Base-by-base conservation (phyloP, 2,888 invertebrate genomes). In the Seladonia tumulorum region DNA sequence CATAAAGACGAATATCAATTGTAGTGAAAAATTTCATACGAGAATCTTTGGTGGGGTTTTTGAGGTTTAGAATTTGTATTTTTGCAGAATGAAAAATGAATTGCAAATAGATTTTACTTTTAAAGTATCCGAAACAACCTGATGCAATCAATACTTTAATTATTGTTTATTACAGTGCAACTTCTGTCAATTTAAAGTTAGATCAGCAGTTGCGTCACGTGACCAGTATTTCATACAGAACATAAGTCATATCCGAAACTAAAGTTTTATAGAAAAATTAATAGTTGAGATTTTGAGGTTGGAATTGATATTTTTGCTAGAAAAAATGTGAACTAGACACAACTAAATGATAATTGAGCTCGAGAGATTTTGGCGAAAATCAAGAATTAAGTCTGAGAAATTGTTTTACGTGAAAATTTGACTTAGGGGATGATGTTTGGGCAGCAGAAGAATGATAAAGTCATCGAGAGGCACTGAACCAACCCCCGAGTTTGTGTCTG, bases 401-500 rank as follows among this genome's bases (percentile, higher is more conserved):
- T 57, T 8, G 12, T 57, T 57, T 5, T 4, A n/a, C 8, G 22
- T 10, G 53, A 57, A 57, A 1, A 12, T 57, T n/a, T n/a, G 12
- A 57, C 1, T 57, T 5, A 5, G 12, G n/a, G 57, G 12, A n/a
- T 5, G n/a, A 57, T 57, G n/a, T 57, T 5, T 57, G 12, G 57
- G 35, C 42, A 70, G 22, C n/a, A 14, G n/a, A 42, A 39, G 22
- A 22, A 42, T 2, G 42, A 14, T n/a, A n/a, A 42, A 42, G n/a
- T 14, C 70, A 70, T 70, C 70, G 42, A 70, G 70, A 39, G 70
- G 70, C 70, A 70, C n/a, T 70, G n/a, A n/a, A 70, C 12, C 42
- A 42, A 35, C 22, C 71, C n/a, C 45, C 10, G 18, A 42, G n/a
- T 45, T 47, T 66, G 16, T 66, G 63, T 18, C 53, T 35, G 45